A percentile compares a stretch with the other conserved stretches of the same genome.
Conservation (phyloP, 2,797 vertebrate genomes). For the Coracias cyanogaster region DNA sequence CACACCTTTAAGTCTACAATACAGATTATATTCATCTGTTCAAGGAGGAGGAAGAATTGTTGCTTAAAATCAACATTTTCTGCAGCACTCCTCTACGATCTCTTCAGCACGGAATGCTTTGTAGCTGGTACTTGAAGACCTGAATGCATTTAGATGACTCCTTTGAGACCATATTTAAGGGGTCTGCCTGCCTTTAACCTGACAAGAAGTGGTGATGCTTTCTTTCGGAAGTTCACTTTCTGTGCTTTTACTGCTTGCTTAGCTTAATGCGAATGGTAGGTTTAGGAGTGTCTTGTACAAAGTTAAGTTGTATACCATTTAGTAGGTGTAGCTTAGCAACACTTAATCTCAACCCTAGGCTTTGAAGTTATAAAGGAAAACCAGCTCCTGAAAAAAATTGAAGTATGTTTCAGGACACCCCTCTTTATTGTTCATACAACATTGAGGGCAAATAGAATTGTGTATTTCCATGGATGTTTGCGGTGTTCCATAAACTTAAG, state of each 20-base stretch:
- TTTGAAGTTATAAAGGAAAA: neutral
- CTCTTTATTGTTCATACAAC: neutral
- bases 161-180: neutral
- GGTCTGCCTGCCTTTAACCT: neutral
- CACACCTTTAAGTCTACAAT: neutral
- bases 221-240: neutral
- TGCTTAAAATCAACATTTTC: neutral
- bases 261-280: neutral
- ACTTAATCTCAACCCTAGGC: neutral
- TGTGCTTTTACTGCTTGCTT: neutral
- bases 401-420: neutral
- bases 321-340: neutral
- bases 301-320: neutral
- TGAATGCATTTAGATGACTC: neutral
- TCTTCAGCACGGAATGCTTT: neutral
- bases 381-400: neutral
- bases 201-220: neutral
- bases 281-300: neutral
- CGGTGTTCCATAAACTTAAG: accelerated
- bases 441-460: neutral
- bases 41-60: neutral
- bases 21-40: neutral
- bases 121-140: neutral
- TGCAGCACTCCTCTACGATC: neutral
- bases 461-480: neutral